phyloP scores from a whole-genome alignment of 2,113 vertebrate species.

The Ceyx cyanopectus region DNA sequence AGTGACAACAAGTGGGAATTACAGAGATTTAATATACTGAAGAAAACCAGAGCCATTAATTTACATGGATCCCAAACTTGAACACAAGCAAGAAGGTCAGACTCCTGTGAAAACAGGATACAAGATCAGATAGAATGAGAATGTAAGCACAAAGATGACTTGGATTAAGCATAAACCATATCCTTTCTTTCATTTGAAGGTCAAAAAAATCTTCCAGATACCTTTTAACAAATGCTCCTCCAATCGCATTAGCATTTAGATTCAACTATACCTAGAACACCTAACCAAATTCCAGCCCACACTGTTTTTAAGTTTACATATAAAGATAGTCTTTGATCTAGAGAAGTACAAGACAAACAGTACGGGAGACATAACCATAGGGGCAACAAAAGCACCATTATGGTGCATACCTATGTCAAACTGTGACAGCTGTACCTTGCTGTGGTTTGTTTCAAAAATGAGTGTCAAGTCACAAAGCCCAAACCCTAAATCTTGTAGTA shows the following conservation, averaged over 20 bases:
- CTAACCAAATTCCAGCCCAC: not conserved
- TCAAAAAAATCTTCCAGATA: not conserved
- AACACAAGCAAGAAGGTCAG: not conserved
- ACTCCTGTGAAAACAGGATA: not conserved
- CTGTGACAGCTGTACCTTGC: not conserved
- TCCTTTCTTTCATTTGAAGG: not conserved
- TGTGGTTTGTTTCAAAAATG: not conserved
- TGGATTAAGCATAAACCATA: not conserved
- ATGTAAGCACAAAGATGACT: not conserved
- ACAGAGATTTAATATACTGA: not conserved
- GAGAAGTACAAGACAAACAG: not conserved
- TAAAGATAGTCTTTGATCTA: fast-evolving
- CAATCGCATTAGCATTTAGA: not conserved
- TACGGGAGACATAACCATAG: not conserved
- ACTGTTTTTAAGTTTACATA: not conserved
- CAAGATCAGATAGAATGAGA: not conserved
- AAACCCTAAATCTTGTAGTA: not conserved
- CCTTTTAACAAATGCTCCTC: not conserved
- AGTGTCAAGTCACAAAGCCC: not conserved
- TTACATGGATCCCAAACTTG: not conserved
- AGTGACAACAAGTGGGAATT: not conserved
- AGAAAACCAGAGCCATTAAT: not conserved
- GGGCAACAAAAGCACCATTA: not conserved
- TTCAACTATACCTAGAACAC: not conserved
- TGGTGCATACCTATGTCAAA: not conserved